Conservation (phyloP, 2,888 invertebrate genomes). For the Elegia similella region DNA sequence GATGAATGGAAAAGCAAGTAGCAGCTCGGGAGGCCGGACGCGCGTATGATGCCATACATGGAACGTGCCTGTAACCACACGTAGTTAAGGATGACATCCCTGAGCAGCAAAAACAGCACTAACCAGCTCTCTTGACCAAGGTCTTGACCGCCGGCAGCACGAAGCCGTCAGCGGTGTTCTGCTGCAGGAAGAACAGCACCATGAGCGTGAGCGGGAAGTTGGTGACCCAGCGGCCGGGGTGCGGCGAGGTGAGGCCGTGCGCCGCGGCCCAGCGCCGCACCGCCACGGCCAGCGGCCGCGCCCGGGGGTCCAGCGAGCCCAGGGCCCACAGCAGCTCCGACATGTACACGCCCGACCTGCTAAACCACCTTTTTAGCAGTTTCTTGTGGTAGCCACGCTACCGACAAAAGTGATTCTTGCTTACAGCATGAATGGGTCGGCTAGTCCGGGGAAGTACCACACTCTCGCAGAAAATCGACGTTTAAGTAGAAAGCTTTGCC, state of each 20-base stretch:
- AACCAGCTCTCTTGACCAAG: slow-evolving; percentile 80
- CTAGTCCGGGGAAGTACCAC: no score
- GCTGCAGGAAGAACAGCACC: slow-evolving; percentile 91
- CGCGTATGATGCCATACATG: no score
- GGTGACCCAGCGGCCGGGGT: slow-evolving; percentile 92
- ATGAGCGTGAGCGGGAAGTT: slow-evolving; percentile 94
- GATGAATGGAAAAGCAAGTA: no score
- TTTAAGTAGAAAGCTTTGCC: no score
- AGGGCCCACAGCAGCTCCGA: slow-evolving; percentile 90
- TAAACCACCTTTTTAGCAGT: no score
- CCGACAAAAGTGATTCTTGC: no score
- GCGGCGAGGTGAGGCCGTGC: slow-evolving; percentile 85
- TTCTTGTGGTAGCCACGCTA: no score
- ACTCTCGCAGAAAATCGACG: no score
- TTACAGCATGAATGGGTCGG: no score
- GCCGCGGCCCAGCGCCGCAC: slow-evolving; percentile 91
- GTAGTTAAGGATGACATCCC: no score
- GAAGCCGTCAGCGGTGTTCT: slow-evolving; percentile 67
- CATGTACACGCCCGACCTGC: slow-evolving; percentile 92
- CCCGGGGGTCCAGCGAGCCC: slow-evolving; percentile 87
- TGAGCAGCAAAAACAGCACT: slow-evolving; percentile 29
- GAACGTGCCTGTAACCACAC: no score
- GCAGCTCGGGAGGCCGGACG: no score
- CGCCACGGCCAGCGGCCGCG: slow-evolving; percentile 88
- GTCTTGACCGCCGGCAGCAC: slow-evolving; percentile 85